Percentiles rank a stretch among this genome's conserved stretches.
These are phyloP conservation scores for Metallyticus violacea DNA, from an alignment of 2,888 invertebrate genomes.

Conservation along the genomic window DNA sequence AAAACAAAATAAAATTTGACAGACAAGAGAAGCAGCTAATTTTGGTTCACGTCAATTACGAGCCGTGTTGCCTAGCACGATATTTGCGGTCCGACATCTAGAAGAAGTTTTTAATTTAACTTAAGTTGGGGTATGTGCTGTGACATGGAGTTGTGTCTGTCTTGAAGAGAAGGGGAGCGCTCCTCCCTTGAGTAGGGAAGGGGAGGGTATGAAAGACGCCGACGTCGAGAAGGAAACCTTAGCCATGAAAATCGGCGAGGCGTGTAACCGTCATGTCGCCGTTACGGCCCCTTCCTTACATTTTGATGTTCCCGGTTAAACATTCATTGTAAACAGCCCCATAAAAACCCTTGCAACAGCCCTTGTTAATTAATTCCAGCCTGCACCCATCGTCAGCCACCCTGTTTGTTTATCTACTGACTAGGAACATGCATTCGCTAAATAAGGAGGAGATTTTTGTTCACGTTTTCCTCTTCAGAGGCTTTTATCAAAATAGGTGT, in stretches of 20 bases:
- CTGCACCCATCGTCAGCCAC: too few species aligned
- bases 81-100: too few species aligned
- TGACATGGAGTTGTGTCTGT: background rate
- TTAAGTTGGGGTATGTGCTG: background rate
- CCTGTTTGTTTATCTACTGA: too few species aligned
- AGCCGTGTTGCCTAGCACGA: too few species aligned
- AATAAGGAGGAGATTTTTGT: too few species aligned
- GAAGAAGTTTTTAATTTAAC: too few species aligned
- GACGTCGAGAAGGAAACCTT: background rate
- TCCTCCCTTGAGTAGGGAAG: background rate
- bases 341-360: background rate
- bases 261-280: background rate
- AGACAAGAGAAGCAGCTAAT: too few species aligned
- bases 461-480: too few species aligned
- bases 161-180: background rate
- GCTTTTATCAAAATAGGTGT: too few species aligned
- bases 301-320: background rate
- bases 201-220: background rate
- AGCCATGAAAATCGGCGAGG: background rate
- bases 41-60: too few species aligned
- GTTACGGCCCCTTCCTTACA: background rate
- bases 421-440: too few species aligned
- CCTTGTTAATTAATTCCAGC: background rate
- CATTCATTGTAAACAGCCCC: background rate
- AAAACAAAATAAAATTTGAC: too few species aligned